Conservation (phyloP, 2,888 invertebrate genomes). For the Rhopalosiphum nymphaeae region DNA sequence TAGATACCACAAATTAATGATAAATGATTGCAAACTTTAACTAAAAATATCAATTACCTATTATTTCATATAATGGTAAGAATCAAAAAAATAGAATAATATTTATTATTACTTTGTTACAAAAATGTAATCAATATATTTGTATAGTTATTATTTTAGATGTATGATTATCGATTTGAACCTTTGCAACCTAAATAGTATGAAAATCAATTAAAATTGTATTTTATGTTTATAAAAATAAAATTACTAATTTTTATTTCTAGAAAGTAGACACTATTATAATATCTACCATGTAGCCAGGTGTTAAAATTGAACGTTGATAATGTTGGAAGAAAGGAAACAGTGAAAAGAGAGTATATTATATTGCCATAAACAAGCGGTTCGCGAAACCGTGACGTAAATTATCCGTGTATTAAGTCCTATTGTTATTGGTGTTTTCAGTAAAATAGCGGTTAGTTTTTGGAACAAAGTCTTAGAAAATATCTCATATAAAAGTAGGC, state of each 20-base stretch:
- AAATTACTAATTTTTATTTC: background rate
- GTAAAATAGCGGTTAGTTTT: slow-evolving; percentile 8
- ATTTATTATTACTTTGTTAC: no score
- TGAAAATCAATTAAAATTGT: background rate
- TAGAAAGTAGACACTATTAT: slow-evolving; percentile 38
- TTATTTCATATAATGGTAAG: no score
- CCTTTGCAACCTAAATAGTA: background rate
- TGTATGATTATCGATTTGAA: background rate
- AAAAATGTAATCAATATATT: no score
- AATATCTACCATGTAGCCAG: background rate
- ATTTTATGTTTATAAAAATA: background rate
- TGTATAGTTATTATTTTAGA: background rate
- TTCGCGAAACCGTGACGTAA: slow-evolving; percentile 37
- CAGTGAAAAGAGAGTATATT: slow-evolving; percentile 20
- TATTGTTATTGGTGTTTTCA: slow-evolving; percentile 7
- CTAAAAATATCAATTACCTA: no score
- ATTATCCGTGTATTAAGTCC: slow-evolving; percentile 5
- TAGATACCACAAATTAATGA: no score
- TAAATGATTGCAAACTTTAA: no score
- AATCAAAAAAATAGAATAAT: no score
- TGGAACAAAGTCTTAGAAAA: background rate
- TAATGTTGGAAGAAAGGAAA: slow-evolving; percentile 7
- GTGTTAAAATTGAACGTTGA: background rate
- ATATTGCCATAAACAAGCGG: background rate
- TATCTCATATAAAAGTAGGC: background rate